Base-by-base conservation (phyloP, 2,888 invertebrate genomes). In the Miltochrista miniata region DNA sequence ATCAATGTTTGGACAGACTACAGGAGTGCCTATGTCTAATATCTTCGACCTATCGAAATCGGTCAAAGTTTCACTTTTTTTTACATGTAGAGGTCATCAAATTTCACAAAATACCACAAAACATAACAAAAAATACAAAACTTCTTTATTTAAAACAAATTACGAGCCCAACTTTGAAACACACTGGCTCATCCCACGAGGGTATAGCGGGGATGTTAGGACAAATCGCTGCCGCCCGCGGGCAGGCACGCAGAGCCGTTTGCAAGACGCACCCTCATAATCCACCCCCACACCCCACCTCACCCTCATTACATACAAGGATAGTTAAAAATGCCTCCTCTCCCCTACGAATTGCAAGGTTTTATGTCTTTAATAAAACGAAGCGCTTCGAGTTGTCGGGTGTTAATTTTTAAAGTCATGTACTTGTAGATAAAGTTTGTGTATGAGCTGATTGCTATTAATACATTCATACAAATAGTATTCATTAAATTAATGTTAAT, bases 191-290 rank as follows among this genome's bases (percentile, higher is more conserved):
- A 46, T 59, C 59, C 59, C 67, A 64, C 70, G 74, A 80, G 83
- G 81, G 83, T 83, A 75, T 31, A 67, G 68, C 71, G 74, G 85
- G 85, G 86, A 79, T 76, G 79, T 72, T 69, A 77, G 83, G 87
- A 86, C 90, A 90, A 87, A 90, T 90, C 89, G 88, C 86, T 78
- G 53, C 60, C 77, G 83, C 84, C 83, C 83, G 82, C 85, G 85
- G 85, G 68, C 76, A 68, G 85, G 87, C 90, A 90, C 90, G 90
- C 83, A 88, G 76, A 65, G 61, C 81, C 85, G 86, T 87, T 86
- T 86, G 85, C 89, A 90, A 90, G 90, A 90, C 87, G 89, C 86
- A 87, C 90, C 90, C 90, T 88, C 76, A 77, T 85, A 87, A 87
- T 83, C 84, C 83, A 74, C 68, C 53, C 54, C 54, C 40, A 69